Evolutionary conservation across 2,888 invertebrate genomes (phyloP).

Genomic region (Aporophyla lueneburgensis): DNA sequence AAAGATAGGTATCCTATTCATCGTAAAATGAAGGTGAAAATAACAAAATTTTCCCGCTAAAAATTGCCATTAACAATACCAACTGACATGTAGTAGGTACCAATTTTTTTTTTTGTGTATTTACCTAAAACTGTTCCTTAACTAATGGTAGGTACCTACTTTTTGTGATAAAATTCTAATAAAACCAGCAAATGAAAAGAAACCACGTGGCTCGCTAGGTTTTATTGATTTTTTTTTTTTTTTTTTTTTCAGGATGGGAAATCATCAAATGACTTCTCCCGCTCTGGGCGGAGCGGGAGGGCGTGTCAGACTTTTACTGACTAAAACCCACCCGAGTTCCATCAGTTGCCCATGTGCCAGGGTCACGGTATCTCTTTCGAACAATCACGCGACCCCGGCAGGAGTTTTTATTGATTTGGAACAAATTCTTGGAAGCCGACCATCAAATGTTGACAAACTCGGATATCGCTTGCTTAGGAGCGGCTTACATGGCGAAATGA

Average conservation of each 20-base stretch:
- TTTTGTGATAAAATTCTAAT: not conserved
- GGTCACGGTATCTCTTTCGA: too few species aligned
- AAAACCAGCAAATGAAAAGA: slow-evolving; percentile 18
- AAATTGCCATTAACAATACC: not conserved
- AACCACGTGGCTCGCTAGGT: slow-evolving; percentile 34
- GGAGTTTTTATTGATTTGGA: slow-evolving; percentile 73
- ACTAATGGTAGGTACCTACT: not conserved
- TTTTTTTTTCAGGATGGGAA: too few species aligned
- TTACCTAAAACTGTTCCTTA: not conserved
- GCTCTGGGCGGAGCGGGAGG: too few species aligned
- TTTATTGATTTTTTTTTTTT: slow-evolving; percentile 76
- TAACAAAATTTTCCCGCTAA: not conserved
- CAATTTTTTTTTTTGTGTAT: not conserved
- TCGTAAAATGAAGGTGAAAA: not conserved
- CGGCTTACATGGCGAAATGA: slow-evolving; percentile 44
- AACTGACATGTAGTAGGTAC: not conserved
- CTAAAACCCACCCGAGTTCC: too few species aligned
- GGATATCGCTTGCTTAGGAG: slow-evolving; percentile 46
- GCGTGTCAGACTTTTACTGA: too few species aligned
- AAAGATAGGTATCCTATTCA: not conserved
- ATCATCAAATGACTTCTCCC: too few species aligned
- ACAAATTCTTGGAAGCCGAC: slow-evolving; percentile 65
- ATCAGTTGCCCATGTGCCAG: too few species aligned
- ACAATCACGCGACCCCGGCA: too few species aligned
- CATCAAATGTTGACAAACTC: slow-evolving; percentile 68